Base-by-base conservation (phyloP, 2,888 invertebrate species). In the Harmothoe impar region DNA sequence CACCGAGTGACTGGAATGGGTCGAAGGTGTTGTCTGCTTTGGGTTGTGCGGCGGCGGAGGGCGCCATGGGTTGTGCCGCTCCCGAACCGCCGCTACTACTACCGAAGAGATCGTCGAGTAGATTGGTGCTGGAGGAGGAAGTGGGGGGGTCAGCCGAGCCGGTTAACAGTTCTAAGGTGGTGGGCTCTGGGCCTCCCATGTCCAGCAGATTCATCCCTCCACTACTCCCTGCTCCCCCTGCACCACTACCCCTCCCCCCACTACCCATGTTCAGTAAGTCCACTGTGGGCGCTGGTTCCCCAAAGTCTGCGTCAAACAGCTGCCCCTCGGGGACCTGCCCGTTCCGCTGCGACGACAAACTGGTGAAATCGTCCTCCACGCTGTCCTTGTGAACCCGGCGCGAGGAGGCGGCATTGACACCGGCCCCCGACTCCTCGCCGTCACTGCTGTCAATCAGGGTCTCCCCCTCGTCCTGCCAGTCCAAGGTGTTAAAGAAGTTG, bases 351-450 rank as follows among this genome's bases (percentile, higher is more conserved):
- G 89, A 90, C 33, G 93, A 92, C 52, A 95, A 91, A 31, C 92
- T 91, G 35, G 93, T 93, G 93, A 95, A 95, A 81, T 93, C 94
- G 91, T 93, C 94, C 56, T 95, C 94, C 89, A 93, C 62, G 35
- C 35, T 91, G 56, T 86, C 91, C 17, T 52, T 81, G 68, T n/a
- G 25, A 7, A 43, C 52, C 51, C 23, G 31, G 68, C 17, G 17
- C 89, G 0, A n/a, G n/a, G n/a, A n/a, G 25, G 31, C n/a, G 72
- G 62, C 31, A 77, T 31, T 25, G 7, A 10, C 3, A 3, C 5
- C 5, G 3, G 5, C 84, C 51, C 68, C 51, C 54, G 43, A 17
- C 33, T 52, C 78, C 52, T 31, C 89, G 0, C 29, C 86, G n/a
- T 62, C 94, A 72, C 94, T 93, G 35, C 51, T 89, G 43, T 90